These are phyloP conservation scores for Drosophila recens DNA, from an alignment of 2,888 invertebrate species.

Conservation along the genomic window DNA sequence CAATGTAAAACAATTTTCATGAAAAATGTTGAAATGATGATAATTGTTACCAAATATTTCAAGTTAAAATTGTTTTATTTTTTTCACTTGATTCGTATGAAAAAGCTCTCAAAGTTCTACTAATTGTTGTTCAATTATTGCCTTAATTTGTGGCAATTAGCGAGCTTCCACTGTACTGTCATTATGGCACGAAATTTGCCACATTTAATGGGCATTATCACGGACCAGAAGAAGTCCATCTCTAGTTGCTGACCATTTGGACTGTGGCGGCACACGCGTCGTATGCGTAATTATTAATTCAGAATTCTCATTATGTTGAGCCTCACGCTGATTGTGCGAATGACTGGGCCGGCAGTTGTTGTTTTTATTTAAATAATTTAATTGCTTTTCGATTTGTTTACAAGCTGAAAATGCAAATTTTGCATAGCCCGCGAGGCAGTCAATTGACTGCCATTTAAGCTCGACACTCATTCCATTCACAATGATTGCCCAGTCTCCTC, in stretches of 20 bases:
- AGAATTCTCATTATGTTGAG: conserved; percentile 72
- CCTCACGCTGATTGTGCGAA: conserved; percentile 51
- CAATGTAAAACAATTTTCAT: no score
- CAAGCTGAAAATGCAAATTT: conserved; percentile 77
- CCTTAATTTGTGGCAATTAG: conserved; percentile 13
- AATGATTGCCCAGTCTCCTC: neutral
- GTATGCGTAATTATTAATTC: conserved; percentile 73
- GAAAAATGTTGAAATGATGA: neutral
- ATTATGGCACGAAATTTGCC: neutral
- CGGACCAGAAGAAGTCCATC: conserved; percentile 34
- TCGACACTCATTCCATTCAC: conserved; percentile 6
- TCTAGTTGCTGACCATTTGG: conserved; percentile 25
- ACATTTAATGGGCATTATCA: conserved; percentile 5
- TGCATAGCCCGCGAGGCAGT: conserved; percentile 67
- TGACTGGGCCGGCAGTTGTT: conserved; percentile 57
- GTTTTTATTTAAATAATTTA: conserved; percentile 81
- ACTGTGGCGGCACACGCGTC: conserved; percentile 29
- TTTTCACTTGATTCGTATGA: neutral
- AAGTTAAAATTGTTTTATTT: neutral
- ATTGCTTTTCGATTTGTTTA: conserved; percentile 81
- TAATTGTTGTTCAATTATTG: conserved; percentile 2
- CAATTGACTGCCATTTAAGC: conserved; percentile 78
- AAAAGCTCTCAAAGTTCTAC: neutral
- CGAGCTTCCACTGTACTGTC: neutral
- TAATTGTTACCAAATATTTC: neutral